These are phyloP conservation scores for Paratilapia polleni DNA, from an alignment of 2,113 vertebrate genomes.

Conservation along the genomic window DNA sequence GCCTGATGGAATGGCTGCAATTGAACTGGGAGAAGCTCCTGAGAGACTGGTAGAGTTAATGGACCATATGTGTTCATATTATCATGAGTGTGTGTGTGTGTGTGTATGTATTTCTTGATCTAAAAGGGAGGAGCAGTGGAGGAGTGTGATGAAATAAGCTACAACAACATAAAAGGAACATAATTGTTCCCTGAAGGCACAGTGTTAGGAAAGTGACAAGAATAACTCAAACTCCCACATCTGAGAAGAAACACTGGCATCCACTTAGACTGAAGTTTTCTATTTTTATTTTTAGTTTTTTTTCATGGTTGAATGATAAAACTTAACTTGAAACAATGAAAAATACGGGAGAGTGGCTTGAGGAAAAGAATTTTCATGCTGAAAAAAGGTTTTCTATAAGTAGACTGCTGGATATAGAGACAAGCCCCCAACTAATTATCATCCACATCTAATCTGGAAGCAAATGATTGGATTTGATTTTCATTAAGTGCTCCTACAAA, in stretches of 20 bases:
- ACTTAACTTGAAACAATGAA: neutral
- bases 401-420: neutral
- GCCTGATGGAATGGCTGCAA: slow-evolving; percentile 64
- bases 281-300: neutral
- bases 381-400: neutral
- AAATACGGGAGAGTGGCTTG: neutral
- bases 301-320: neutral
- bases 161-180: slow-evolving; percentile 60
- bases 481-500: neutral
- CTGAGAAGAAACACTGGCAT: neutral
- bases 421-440: neutral
- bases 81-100: neutral
- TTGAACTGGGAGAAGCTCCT: slow-evolving; percentile 65
- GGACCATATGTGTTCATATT: slow-evolving; percentile 67
- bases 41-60: slow-evolving; percentile 61
- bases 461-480: neutral
- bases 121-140: slow-evolving; percentile 38
- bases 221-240: slow-evolving; percentile 51
- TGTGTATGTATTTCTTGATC: slow-evolving; percentile 6
- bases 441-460: neutral
- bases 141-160: slow-evolving; percentile 66
- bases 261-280: neutral
- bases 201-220: slow-evolving; percentile 47
- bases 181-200: slow-evolving; percentile 67
- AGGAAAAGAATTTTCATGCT: no score